Base-by-base conservation (phyloP, 2,113 vertebrate species). In the Anolis sagrei region DNA sequence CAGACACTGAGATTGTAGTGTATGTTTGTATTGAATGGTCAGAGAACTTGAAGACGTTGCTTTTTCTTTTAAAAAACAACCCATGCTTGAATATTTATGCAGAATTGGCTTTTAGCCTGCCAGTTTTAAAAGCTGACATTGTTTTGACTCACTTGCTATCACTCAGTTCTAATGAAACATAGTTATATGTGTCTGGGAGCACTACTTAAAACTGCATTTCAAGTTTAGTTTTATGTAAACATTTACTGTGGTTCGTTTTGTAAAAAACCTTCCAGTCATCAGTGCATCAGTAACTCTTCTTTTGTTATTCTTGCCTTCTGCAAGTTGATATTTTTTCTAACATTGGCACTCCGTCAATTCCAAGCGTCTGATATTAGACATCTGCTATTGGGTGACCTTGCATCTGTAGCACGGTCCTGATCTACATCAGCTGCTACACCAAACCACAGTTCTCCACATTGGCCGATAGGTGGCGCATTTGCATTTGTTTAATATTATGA, bases 381-480 rank as follows among this genome's bases (percentile, higher is more conserved):
- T 73, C 78, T 51, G 76, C 27, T 87, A 66, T 66, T 51, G 27
- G 34, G 58, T 74, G 76, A 73, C 69, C 39, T 74, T 79, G n/a
- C 36, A 58, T 44, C 21, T 54, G 32, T 0, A 21, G 25, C 16
- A 75, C 27, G n/a, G 9, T 72, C 49, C n/a, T 51, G n/a, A 76
- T 39, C 14, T 36, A 6, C 9, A 8, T 3, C 66, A 82, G 72
- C 72, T 61, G 72, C 7, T 70, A 8, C 82, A 76, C 68, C 79
- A 83, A 7, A 58, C 3, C 92, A 93, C 87, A 94, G 72, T 93
- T 92, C 91, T 9, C 79, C 77, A 16, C 54, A 0, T 1, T 36
- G 88, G 48, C 92, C 84, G 92, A 92, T 79, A 95, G 94, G 79
- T 95, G 94, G 94, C 93, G 92, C 91, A 85, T 95, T 94, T 94